These are phyloP conservation scores for Bruchidius siliquastri DNA, from an alignment of 2,888 invertebrate species.

Conservation along the genomic window DNA sequence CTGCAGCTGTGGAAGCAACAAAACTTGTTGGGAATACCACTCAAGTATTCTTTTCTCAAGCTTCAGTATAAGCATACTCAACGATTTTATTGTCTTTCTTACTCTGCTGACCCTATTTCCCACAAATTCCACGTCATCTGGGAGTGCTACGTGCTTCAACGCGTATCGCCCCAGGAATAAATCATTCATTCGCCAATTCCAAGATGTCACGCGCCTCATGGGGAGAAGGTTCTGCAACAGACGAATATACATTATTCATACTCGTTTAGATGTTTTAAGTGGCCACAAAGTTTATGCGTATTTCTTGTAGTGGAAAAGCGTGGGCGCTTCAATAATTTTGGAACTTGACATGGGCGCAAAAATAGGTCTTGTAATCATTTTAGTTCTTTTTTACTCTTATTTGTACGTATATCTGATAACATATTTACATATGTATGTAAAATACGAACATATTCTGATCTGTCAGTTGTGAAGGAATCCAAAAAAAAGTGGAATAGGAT, in stretches of 20 bases:
- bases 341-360: not conserved
- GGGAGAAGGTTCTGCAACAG: not conserved
- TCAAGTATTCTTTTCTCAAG: not conserved
- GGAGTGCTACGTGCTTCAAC: not conserved
- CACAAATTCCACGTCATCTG: not conserved
- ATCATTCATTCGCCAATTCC: not conserved
- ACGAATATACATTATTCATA: not conserved
- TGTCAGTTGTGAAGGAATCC: no score
- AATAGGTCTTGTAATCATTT: no score
- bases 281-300: not conserved
- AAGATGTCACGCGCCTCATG: not conserved
- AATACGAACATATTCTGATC: no score
- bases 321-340: not conserved
- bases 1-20: no score
- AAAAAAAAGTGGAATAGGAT: no score
- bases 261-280: not conserved
- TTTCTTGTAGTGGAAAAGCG: not conserved
- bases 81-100: not conserved
- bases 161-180: not conserved
- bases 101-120: not conserved
- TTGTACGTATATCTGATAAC: no score
- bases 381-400: no score
- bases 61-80: not conserved
- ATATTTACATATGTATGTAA: no score
- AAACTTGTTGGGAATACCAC: not conserved